A percentile compares a stretch with the other conserved stretches of the same genome.
Conservation (phyloP, 1,140 invertebrate species). For the Plutomurus gul region DNA sequence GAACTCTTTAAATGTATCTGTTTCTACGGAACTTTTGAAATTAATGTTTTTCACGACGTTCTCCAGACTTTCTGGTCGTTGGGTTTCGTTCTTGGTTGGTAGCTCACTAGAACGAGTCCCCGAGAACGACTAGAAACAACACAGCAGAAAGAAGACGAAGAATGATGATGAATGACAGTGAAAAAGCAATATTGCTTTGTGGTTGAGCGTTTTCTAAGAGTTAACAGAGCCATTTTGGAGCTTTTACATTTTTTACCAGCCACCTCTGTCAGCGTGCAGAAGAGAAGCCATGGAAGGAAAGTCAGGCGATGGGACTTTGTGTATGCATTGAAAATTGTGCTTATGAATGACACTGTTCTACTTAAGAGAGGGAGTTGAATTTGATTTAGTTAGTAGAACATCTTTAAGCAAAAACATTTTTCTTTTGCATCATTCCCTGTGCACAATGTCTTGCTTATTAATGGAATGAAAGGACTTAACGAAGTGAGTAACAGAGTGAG, state of each 20-base stretch:
- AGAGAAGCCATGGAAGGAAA: too few relatives aligned
- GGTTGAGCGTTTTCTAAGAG: background rate
- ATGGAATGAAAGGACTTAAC: background rate
- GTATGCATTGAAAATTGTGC: background rate
- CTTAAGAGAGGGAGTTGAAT: background rate
- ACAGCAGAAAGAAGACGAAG: background rate
- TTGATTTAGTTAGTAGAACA: constrained; percentile 10
- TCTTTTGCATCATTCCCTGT: background rate
- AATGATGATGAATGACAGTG: constrained; percentile 18
- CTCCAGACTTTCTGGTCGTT: background rate
- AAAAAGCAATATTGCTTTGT: background rate
- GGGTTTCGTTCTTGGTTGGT: background rate
- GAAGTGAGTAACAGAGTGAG: background rate
- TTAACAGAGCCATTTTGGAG: constrained; percentile 9
- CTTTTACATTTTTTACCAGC: constrained; percentile 15
- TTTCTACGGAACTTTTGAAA: background rate
- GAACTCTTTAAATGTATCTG: background rate
- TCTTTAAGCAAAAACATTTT: constrained; percentile 14
- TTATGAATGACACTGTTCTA: constrained; percentile 15
- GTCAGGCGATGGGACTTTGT: background rate
- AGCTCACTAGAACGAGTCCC: too few relatives aligned
- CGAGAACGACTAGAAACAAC: background rate
- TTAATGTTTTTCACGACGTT: constrained; percentile 9
- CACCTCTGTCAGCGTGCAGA: too few relatives aligned
- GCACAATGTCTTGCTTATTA: background rate